These are phyloP conservation scores for Ophioninae sp. DNA, from an alignment of 2,888 invertebrate genomes.

Conservation along the genomic window DNA sequence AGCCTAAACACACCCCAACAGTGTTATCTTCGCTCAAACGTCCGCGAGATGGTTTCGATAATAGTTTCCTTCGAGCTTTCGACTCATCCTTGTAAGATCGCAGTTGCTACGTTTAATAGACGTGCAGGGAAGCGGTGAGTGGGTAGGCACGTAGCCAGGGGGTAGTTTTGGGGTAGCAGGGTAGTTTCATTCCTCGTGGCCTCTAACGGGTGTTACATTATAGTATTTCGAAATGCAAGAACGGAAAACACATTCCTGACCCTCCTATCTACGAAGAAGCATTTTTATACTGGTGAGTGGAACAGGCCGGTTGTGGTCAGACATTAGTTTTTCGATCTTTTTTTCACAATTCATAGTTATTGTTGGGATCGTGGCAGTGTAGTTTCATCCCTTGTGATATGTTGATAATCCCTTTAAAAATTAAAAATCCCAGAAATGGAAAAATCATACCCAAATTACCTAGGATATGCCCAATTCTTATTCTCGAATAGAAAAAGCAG, in stretches of 20 bases:
- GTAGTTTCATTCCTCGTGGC: neutral
- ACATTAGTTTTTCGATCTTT: neutral
- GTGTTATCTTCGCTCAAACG: conserved; percentile 47
- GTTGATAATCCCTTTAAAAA: no score
- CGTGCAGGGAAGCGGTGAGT: conserved; percentile 23
- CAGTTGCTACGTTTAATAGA: conserved; percentile 51
- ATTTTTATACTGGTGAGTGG: neutral
- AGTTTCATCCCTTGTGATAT: no score
- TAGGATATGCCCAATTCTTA: no score
- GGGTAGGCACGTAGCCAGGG: conserved; percentile 9
- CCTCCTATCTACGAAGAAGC: neutral
- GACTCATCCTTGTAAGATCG: conserved; percentile 33
- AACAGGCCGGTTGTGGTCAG: neutral
- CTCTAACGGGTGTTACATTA: neutral
- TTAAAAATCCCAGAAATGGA: no score
- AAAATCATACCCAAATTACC: no score
- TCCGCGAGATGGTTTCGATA: conserved; percentile 61
- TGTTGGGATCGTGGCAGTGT: no score
- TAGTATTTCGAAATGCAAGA: neutral
- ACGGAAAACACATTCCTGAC: neutral
- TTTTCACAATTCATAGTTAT: neutral
- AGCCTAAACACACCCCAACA: conserved; percentile 21
- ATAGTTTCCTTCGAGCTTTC: conserved; percentile 72
- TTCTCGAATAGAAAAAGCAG: neutral
- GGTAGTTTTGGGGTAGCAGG: neutral